These are phyloP conservation scores for Cheilosia variabilis DNA, from an alignment of 2,888 invertebrate genomes.

Conservation along the genomic window DNA sequence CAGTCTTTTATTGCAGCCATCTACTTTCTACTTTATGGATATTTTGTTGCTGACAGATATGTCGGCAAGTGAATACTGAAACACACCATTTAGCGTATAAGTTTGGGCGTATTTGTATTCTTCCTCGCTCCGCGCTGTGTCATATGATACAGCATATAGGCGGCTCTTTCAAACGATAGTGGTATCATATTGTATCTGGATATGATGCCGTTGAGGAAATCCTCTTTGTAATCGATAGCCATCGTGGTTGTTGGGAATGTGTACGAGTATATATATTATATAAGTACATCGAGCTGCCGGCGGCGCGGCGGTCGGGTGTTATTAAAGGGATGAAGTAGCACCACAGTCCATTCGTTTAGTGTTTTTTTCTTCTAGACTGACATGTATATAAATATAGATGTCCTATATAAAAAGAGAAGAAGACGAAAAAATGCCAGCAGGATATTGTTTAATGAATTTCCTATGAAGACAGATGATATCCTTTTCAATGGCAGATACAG, in stretches of 20 bases:
- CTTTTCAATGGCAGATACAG: conserved; percentile 1
- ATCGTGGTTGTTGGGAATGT: conserved; percentile 25
- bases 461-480: conserved; percentile 29
- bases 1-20: conserved; percentile 44
- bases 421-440: conserved; percentile 52
- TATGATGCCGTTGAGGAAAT: conserved; percentile 57
- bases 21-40: conserved; percentile 40
- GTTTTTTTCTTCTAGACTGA: background rate
- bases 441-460: conserved; percentile 63
- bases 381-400: background rate
- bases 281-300: conserved; percentile 38
- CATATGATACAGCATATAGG: conserved; percentile 25
- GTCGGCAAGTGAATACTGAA: conserved; percentile 52
- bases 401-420: conserved; percentile 7
- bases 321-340: conserved; percentile 44
- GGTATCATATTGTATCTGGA: conserved; percentile 34
- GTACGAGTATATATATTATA: conserved; percentile 46
- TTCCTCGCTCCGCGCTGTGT: conserved; percentile 5
- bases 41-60: conserved; percentile 48
- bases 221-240: conserved; percentile 53
- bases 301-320: conserved; percentile 13
- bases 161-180: conserved; percentile 15
- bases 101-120: conserved; percentile 36
- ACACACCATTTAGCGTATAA: conserved; percentile 13
- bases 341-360: conserved; percentile 25